phyloP scores from a whole-genome alignment of 2,797 vertebrate species.

The Poeciliopsis paucimaculata region DNA sequence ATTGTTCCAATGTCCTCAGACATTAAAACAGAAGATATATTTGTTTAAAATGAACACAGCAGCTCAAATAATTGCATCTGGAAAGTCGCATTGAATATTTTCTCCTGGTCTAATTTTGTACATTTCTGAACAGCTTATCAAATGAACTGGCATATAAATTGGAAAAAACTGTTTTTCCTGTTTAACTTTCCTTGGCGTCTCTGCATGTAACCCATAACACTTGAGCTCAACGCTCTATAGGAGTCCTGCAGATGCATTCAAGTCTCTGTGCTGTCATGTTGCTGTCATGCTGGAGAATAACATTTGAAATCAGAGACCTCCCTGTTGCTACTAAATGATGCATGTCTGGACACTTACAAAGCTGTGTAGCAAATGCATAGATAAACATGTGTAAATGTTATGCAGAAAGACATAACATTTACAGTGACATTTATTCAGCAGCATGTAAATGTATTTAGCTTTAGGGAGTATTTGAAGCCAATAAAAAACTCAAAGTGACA shows the following conservation, averaged over 20 bases:
- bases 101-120: background rate
- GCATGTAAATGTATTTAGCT: slow-evolving; percentile 48
- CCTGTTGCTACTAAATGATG: background rate
- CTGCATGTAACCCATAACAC: background rate
- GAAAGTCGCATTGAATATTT: background rate
- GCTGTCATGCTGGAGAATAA: slow-evolving; percentile 5
- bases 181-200: background rate
- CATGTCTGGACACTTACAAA: background rate
- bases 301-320: background rate
- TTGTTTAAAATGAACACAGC: background rate
- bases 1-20: background rate
- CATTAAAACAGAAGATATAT: background rate
- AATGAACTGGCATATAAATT: background rate
- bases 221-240: background rate
- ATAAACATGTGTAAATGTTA: slow-evolving; percentile 18
- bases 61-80: background rate
- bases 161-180: background rate
- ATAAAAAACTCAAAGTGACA: slow-evolving; percentile 37
- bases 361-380: background rate
- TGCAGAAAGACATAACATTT: background rate
- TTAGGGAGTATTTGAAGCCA: slow-evolving; percentile 38
- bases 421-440: slow-evolving; percentile 40
- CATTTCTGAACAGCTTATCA: background rate
- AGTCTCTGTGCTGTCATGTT: background rate
- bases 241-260: background rate